Evolutionary conservation across 2,113 vertebrate genomes (phyloP), one percentile per base, ranked within the genome.

Genomic region (Pollimyrus isidori): DNA sequence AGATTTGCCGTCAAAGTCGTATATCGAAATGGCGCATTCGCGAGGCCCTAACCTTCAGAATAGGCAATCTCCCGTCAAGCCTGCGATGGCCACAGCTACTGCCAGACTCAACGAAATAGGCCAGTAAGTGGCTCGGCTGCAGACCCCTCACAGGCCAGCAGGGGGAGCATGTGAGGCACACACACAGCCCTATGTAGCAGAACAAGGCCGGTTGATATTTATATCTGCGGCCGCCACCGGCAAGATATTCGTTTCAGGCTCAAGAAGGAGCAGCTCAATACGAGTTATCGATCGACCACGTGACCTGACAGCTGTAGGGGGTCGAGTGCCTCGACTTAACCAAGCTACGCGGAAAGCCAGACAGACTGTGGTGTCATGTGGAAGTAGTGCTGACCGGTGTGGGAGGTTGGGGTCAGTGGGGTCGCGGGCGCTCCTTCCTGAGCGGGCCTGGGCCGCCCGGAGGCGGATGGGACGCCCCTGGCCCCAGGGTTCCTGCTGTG

Each of bases 341-440:
- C 53, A 52, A 86, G n/a, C 48, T 15, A 86, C 85, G 35, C 46
- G 48, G 45, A 46, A n/a, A 48, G 19, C n/a, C 69, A 5, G 83
- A 45, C 46, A 5, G 46, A 45, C 46, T 49, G 42, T 26, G 13
- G 49, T 5, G 26, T 17, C 1, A 26, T 4, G 26, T 0, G 46
- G 48, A 39, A 0, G 23, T 3, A 1, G 19, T 23, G 11, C 89
- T 58, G 10, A 98, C 97, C 97, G 88, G 97, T 97, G 95, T 98
- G 98, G 91, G 98, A 98, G 92, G 97, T 96, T 93, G 97, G 97
- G 49, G 98, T 98, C 88, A 98, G 96, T 0, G 97, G 97, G 13
- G 97, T 95, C 30, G 97, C n/a, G 7, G 97, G 96, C 42, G 97
- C 96, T 89, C 95, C 97, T 39, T 98, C 98, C 90, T 97, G 97